Evolutionary conservation across 2,888 invertebrate species (phyloP).

Genomic region (Netelia virgata): DNA sequence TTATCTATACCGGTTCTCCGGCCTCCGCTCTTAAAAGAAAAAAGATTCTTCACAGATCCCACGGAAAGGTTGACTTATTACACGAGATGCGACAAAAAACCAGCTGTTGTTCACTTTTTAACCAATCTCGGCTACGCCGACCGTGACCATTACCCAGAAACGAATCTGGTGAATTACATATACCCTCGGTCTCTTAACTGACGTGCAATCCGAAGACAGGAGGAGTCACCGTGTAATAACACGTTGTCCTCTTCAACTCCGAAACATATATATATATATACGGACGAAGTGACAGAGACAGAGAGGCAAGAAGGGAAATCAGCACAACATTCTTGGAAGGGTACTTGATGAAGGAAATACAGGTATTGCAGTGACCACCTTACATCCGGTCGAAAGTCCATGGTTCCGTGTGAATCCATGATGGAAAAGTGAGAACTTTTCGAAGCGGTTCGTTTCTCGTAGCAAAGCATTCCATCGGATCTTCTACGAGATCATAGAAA

Average conservation of each 20-base stretch:
- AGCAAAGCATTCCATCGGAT: no score
- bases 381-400: conserved; percentile 33
- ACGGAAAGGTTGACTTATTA: conserved; percentile 57
- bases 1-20: background rate
- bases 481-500: no score
- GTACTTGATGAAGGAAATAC: conserved; percentile 6
- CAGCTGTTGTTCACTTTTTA: conserved; percentile 47
- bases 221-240: conserved; percentile 55
- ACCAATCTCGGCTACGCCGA: conserved; percentile 41
- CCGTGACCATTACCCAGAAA: conserved; percentile 56
- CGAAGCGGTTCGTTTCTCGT: background rate
- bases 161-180: conserved; percentile 53
- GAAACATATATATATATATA: background rate
- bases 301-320: conserved; percentile 14
- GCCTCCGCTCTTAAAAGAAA: background rate
- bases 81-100: conserved; percentile 50
- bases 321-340: conserved; percentile 55
- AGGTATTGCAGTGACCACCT: conserved; percentile 2
- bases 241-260: conserved; percentile 46
- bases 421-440: background rate
- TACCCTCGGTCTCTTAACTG: conserved; percentile 19
- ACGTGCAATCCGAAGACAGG: conserved; percentile 44
- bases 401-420: background rate
- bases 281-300: background rate
- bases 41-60: conserved; percentile 25